A percentile compares a stretch with the other conserved stretches of the same genome.
Conservation (phyloP, 2,888 invertebrate species). For the Ischnura elegans region DNA sequence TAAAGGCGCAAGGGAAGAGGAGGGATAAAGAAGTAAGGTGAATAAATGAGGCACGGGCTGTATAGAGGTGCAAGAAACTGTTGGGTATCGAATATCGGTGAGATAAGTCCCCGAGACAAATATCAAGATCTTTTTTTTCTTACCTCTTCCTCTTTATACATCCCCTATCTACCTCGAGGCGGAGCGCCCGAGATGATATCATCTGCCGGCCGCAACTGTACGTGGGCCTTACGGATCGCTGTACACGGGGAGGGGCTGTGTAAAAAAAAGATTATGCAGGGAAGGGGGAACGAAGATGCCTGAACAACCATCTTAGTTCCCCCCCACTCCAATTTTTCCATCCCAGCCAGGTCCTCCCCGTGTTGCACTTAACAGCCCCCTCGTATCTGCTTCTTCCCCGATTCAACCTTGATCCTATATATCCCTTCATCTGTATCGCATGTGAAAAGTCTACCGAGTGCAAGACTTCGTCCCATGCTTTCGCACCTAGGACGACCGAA, state of each 20-base stretch:
- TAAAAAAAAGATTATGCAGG: neutral
- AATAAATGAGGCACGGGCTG: neutral
- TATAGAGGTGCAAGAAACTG: conserved; percentile 23
- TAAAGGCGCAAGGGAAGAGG: too few relatives aligned
- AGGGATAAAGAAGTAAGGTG: neutral
- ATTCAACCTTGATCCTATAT: neutral
- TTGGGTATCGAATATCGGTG: conserved; percentile 36
- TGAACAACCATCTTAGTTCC: neutral
- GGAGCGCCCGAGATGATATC: conserved; percentile 27
- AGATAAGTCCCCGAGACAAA: conserved; percentile 44
- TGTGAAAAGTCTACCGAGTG: neutral
- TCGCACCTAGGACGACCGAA: too few relatives aligned
- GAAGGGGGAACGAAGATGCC: neutral
- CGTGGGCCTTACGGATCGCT: conserved; percentile 23
- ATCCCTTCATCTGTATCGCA: neutral
- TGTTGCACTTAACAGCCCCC: neutral
- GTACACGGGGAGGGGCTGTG: neutral
- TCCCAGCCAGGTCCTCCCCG: neutral
- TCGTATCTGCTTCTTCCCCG: neutral
- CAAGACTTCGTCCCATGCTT: neutral
- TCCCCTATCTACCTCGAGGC: neutral
- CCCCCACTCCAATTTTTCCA: neutral
- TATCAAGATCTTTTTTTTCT: neutral
- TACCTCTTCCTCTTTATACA: neutral
- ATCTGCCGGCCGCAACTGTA: conserved; percentile 36